Conservation (phyloP, 2,113 vertebrate species). For the Nothocercus nigrocapillus region DNA sequence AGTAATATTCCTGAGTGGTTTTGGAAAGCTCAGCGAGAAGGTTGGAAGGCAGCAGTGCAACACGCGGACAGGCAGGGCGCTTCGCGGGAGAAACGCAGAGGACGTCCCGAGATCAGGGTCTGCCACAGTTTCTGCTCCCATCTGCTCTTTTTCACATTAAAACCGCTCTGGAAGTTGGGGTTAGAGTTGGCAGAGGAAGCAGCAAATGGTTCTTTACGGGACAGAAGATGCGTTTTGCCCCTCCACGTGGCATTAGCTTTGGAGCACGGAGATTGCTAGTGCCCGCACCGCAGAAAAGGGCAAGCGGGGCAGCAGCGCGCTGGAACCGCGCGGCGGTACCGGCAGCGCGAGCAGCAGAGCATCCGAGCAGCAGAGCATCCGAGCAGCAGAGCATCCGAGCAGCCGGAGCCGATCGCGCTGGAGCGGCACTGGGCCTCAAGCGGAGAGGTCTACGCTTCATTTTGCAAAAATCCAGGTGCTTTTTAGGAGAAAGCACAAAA, state of each 20-base stretch:
- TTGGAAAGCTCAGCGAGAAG: neutral
- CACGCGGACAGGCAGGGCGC: no score
- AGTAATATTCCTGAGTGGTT: rapidly evolving
- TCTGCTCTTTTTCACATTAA: rapidly evolving
- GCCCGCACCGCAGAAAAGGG: neutral
- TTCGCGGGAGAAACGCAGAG: neutral
- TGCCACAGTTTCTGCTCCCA: neutral
- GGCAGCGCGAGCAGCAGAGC: no score
- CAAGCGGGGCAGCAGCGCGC: neutral
- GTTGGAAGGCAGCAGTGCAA: rapidly evolving
- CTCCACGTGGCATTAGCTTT: neutral
- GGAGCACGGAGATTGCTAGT: neutral
- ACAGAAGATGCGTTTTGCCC: neutral
- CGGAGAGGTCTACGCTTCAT: no score
- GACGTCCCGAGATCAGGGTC: neutral
- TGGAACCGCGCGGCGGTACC: no score
- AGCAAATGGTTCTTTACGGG: neutral
- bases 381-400: no score
- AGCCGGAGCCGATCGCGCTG: no score
- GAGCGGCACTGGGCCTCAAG: no score
- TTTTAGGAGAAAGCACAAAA: neutral
- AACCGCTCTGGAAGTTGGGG: neutral
- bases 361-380: no score
- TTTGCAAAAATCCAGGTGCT: no score
- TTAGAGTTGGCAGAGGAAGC: neutral